Base-by-base conservation (phyloP, 2,797 vertebrate species). In the Channallabes apus region DNA sequence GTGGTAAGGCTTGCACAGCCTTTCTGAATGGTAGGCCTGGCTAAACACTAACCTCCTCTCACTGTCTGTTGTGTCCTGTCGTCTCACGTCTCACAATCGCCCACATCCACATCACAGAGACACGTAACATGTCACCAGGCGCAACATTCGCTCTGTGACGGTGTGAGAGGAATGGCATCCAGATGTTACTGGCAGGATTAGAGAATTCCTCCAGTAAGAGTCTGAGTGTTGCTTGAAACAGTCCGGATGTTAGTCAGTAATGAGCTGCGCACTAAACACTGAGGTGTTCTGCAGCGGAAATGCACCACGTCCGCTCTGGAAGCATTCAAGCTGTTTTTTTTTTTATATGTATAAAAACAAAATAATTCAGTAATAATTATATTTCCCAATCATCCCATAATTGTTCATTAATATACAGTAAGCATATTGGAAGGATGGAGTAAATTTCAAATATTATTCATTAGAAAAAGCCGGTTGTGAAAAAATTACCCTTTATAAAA, bases 1-100 rank as follows among this genome's bases (percentile, higher is more conserved):
- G 97, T 5, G 97, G 98, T 98, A 96, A 99, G 96, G 87, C 88
- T 90, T 91, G 88, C 69, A 88, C 91, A 91, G 93, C 93, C 92
- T 94, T 95, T 91, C 85, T 94, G 89, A 94, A 93, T 90, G 93
- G 94, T 94, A 94, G 91, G 94, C 91, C 85, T 91, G 90, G 89
- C 89, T 91, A 90, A 88, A 76, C 86, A 92, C 92, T 93, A 92
- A 93, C 91, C 77, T 87, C 65, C 89, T 78, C 87, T 90, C 87
- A 88, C 90, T 65, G 38, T 58, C 56, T 61, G 76, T 78, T 38
- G 54, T 61, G 29, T 78, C 46, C 46, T 46, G 46, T 46, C 46
- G 46, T 46, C 58, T 59, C 29, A 59, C 27, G 1, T 35, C 56
- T 38, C 76, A 24, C 32, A 38, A 32, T 6, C 29, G 15, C 20